Percentiles rank a stretch among this genome's conserved stretches.
Evolutionary conservation across 2,797 vertebrate species (phyloP).

Genomic region (Propithecus deckenii): DNA sequence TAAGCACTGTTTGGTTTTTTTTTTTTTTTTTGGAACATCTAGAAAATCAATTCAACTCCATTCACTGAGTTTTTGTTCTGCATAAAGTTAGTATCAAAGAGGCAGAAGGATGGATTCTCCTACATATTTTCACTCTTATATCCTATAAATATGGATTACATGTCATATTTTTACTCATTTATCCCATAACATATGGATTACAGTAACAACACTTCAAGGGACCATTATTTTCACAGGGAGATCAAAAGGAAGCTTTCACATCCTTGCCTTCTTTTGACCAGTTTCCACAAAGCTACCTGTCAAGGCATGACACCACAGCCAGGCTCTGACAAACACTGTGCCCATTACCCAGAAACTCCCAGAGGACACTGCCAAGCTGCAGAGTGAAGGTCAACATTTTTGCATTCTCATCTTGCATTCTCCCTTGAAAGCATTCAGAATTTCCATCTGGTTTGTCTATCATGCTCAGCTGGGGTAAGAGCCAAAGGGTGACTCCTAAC

Average conservation of each 20-base stretch:
- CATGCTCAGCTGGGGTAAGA: background rate
- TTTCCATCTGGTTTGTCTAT: background rate
- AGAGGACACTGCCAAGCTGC: background rate
- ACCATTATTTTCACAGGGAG: background rate
- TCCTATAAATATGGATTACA: background rate
- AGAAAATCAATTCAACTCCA: background rate
- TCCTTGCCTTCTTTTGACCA: slow-evolving; percentile 56
- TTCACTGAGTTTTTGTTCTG: background rate
- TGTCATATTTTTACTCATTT: background rate
- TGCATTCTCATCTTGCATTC: background rate
- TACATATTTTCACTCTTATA: background rate
- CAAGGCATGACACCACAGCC: slow-evolving; percentile 56
- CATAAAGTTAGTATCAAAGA: background rate
- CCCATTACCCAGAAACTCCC: background rate
- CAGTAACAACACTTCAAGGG: background rate
- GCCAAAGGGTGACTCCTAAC: slow-evolving; percentile 18
- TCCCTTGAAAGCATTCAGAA: slow-evolving; percentile 42
- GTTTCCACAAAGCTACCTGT: slow-evolving; percentile 73
- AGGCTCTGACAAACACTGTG: slow-evolving; percentile 13
- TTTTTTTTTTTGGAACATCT: background rate
- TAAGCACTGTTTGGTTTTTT: background rate
- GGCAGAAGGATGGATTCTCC: background rate
- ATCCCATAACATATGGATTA: background rate
- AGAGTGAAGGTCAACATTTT: background rate
- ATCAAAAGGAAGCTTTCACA: slow-evolving; percentile 60